These are phyloP conservation scores for Cydia pomonella DNA, from an alignment of 1,140 invertebrate genomes.

Conservation along the genomic window DNA sequence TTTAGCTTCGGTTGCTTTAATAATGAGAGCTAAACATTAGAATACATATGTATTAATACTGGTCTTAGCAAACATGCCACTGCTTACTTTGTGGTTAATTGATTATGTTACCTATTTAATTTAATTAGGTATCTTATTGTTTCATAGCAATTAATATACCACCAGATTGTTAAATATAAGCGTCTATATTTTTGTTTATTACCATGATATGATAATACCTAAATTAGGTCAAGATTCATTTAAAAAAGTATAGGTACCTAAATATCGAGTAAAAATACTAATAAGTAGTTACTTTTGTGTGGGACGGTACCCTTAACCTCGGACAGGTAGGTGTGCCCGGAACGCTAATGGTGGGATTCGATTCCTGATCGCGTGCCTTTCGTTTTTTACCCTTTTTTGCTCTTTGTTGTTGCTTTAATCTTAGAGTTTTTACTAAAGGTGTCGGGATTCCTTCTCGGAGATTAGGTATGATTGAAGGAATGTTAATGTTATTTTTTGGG, in stretches of 20 bases:
- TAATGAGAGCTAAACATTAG: not conserved
- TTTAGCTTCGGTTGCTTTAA: not conserved
- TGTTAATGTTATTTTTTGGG: conserved; percentile 14
- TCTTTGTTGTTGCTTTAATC: conserved; percentile 43
- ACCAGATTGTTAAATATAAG: no score
- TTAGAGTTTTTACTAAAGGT: conserved; percentile 40
- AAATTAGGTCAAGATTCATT: no score
- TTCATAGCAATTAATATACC: no score
- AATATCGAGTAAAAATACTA: no score
- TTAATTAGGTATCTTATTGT: no score
- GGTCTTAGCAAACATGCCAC: no score
- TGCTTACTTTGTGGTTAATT: no score
- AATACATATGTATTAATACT: no score
- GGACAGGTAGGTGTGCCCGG: conserved; percentile 62
- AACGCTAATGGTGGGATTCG: conserved; percentile 64
- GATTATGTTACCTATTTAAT: no score
- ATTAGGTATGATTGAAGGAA: not conserved
- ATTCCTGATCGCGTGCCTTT: conserved; percentile 65
- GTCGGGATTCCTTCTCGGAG: conserved; percentile 19
- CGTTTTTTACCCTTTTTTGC: conserved; percentile 52
- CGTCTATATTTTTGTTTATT: no score
- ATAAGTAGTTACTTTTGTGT: not conserved
- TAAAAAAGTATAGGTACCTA: no score
- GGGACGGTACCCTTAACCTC: conserved; percentile 45
- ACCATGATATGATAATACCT: no score